Evolutionary conservation across 2,888 invertebrate genomes (phyloP).

Genomic region (Penaeus monodon): DNA sequence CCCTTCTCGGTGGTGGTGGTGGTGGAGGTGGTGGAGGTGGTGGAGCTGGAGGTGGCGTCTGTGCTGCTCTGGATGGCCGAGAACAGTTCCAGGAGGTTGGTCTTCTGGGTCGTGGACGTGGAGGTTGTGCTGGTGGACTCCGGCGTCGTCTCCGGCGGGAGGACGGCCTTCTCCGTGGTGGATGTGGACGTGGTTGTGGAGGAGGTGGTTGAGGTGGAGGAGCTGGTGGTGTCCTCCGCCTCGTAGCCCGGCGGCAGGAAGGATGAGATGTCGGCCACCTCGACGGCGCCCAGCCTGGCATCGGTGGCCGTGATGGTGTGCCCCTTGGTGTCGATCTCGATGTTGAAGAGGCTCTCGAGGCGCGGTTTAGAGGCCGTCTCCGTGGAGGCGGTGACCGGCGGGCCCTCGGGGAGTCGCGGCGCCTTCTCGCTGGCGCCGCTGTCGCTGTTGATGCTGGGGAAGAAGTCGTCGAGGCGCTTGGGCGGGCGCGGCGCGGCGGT

Average conservation of each 20-base stretch:
- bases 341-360: constrained; percentile 50
- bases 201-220: neutral
- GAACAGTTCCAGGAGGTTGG: constrained; percentile 22
- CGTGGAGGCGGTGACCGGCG: neutral
- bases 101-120: neutral
- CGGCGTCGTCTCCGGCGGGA: neutral
- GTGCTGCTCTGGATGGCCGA: constrained; percentile 37
- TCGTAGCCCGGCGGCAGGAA: constrained; percentile 34
- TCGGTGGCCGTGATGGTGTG: constrained; percentile 51
- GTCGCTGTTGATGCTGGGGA: constrained; percentile 20
- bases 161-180: neutral
- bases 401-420: neutral
- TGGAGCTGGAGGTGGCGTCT: neutral
- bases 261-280: constrained; percentile 22
- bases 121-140: neutral
- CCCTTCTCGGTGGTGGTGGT: constrained; percentile 11
- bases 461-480: constrained; percentile 29
- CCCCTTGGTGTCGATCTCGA: constrained; percentile 50
- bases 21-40: neutral
- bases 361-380: constrained; percentile 18
- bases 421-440: neutral
- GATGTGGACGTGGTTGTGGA: constrained; percentile 10
- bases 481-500: constrained; percentile 16
- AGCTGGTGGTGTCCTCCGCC: neutral
- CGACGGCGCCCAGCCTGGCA: constrained; percentile 7